phyloP scores from a whole-genome alignment of 1,140 invertebrate species.

The Cydia fagiglandana region DNA sequence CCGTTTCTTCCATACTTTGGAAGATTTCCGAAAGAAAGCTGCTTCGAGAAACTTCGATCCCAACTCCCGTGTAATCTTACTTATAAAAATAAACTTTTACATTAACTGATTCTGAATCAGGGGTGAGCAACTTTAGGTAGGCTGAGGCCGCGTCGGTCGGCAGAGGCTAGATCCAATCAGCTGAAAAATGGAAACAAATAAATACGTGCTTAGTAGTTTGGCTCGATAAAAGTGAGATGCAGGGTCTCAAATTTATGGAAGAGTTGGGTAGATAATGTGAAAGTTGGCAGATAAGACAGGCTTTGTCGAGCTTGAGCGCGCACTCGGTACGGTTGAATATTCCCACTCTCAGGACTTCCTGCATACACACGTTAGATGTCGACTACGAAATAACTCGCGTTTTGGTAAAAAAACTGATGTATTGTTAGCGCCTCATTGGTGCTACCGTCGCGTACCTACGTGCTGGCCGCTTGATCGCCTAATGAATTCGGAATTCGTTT shows the following conservation, averaged over 20 bases:
- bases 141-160: conserved; percentile 46
- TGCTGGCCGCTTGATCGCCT: no score
- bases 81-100: conserved; percentile 81
- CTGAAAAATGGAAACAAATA: conserved; percentile 75
- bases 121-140: conserved; percentile 66
- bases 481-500: no score
- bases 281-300: conserved; percentile 69
- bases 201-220: conserved; percentile 74
- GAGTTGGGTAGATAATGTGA: conserved; percentile 68
- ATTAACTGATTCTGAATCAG: conserved; percentile 79
- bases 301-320: conserved; percentile 52
- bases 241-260: conserved; percentile 64
- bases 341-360: conserved; percentile 43
- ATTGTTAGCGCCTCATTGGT: no score
- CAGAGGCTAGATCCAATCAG: conserved; percentile 53
- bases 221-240: conserved; percentile 68
- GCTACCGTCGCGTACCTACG: no score
- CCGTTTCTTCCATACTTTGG: conserved; percentile 66
- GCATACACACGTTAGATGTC: conserved; percentile 30
- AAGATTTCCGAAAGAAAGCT: conserved; percentile 73
- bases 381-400: no score
- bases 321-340: conserved; percentile 52
- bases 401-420: no score
- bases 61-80: conserved; percentile 78
- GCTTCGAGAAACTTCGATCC: conserved; percentile 69